These are phyloP conservation scores for Gambusia yucatana DNA, from an alignment of 2,797 vertebrate species.

Conservation along the genomic window DNA sequence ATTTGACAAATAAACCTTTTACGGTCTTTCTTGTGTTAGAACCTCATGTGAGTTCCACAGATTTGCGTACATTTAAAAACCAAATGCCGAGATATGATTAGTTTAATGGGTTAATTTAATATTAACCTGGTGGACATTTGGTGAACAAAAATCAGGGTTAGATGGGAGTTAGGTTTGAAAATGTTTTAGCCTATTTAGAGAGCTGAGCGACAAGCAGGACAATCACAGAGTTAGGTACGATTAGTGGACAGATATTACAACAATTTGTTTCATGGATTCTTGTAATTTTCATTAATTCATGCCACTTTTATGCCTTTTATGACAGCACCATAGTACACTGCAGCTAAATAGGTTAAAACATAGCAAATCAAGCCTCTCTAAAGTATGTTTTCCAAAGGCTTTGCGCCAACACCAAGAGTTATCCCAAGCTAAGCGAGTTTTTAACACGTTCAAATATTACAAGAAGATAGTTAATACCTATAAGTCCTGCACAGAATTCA, in stretches of 20 bases:
- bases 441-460: conserved; percentile 29
- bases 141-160: conserved; percentile 14
- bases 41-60: conserved; percentile 24
- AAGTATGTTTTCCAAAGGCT: conserved; percentile 29
- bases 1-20: conserved; percentile 43
- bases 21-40: conserved; percentile 36
- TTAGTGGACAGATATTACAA: conserved; percentile 23
- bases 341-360: conserved; percentile 52
- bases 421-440: conserved; percentile 27
- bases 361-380: conserved; percentile 44
- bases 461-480: conserved; percentile 13
- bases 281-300: conserved; percentile 46
- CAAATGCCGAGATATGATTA: conserved; percentile 39
- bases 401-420: conserved; percentile 16
- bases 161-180: conserved; percentile 31
- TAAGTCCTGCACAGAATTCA: conserved; percentile 30
- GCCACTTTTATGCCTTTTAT: conserved; percentile 51
- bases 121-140: conserved; percentile 16
- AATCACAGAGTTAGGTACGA: conserved; percentile 50
- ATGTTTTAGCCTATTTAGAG: conserved; percentile 49
- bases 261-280: conserved; percentile 27
- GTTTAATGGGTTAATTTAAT: conserved; percentile 14
- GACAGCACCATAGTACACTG: conserved; percentile 41
- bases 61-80: conserved; percentile 37
- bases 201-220: conserved; percentile 49